Percentiles rank a stretch among this genome's conserved stretches.
These are phyloP conservation scores for Pseudorasbora parva DNA, from an alignment of 2,113 vertebrate species.

Conservation along the genomic window DNA sequence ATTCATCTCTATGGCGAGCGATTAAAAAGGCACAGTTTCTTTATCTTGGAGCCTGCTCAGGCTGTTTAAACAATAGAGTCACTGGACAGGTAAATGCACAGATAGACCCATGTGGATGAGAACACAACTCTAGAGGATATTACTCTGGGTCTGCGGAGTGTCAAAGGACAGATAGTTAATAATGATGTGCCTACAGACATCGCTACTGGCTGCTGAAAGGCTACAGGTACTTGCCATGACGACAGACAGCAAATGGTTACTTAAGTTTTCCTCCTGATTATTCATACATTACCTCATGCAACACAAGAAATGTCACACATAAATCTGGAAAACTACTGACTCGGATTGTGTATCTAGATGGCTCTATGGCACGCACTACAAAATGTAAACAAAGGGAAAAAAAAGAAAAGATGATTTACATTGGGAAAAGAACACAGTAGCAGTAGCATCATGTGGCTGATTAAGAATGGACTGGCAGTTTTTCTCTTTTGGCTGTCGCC, in stretches of 20 bases:
- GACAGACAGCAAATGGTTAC: conserved; percentile 46
- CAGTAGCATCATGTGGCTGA: conserved; percentile 35
- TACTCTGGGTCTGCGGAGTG: conserved; percentile 61
- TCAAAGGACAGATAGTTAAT: conserved; percentile 73
- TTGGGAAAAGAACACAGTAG: neutral
- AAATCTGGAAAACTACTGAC: neutral
- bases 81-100: conserved; percentile 66
- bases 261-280: conserved; percentile 7
- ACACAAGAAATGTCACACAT: neutral
- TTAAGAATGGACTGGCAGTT: conserved; percentile 53
- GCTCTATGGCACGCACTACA: neutral
- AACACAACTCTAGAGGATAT: conserved; percentile 68
- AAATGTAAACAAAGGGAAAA: neutral
- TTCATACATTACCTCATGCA: conserved; percentile 16
- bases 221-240: conserved; percentile 52
- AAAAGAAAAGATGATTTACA: neutral
- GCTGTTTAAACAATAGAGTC: conserved; percentile 72
- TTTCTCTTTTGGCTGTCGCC: neutral
- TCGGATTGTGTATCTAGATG: neutral
- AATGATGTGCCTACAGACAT: conserved; percentile 68
- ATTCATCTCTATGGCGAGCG: conserved; percentile 63
- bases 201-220: conserved; percentile 61
- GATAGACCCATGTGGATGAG: conserved; percentile 58
- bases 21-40: conserved; percentile 77
- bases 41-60: conserved; percentile 67